Conservation (phyloP, 2,797 vertebrate genomes). For the Chloroceryle amazona region DNA sequence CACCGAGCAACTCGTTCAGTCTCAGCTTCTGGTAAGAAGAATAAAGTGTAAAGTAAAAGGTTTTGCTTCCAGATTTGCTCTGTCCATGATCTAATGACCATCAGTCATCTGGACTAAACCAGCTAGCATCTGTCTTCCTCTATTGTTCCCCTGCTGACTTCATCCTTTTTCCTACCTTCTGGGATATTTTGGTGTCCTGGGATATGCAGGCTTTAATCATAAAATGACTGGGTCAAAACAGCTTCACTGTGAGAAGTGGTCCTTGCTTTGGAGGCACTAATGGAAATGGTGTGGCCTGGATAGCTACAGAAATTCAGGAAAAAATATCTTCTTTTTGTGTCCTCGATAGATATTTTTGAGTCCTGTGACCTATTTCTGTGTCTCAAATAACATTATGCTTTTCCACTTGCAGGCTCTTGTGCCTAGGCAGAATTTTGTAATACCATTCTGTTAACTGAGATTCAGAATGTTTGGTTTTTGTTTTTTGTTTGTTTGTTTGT, state of each 20-base stretch:
- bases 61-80: not conserved
- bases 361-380: constrained; percentile 29
- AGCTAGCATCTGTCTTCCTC: not conserved
- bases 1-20: not conserved
- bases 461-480: not conserved
- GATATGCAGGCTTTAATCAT: not conserved
- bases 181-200: not conserved
- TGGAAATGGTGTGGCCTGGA: not conserved
- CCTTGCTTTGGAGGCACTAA: not conserved
- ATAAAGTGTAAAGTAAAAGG: not conserved
- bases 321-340: not conserved
- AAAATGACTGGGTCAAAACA: not conserved
- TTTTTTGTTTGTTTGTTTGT: too few relatives aligned
- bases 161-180: not conserved
- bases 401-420: not conserved
- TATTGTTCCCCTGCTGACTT: not conserved
- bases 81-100: accelerated
- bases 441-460: not conserved
- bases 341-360: not conserved
- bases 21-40: not conserved
- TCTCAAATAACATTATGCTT: not conserved
- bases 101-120: not conserved
- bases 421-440: not conserved
- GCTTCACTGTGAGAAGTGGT: not conserved
- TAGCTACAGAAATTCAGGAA: not conserved